A percentile compares a stretch with the other conserved stretches of the same genome.
Evolutionary conservation across 2,797 vertebrate genomes (phyloP).

Genomic region (Mormyrops attenuatus): DNA sequence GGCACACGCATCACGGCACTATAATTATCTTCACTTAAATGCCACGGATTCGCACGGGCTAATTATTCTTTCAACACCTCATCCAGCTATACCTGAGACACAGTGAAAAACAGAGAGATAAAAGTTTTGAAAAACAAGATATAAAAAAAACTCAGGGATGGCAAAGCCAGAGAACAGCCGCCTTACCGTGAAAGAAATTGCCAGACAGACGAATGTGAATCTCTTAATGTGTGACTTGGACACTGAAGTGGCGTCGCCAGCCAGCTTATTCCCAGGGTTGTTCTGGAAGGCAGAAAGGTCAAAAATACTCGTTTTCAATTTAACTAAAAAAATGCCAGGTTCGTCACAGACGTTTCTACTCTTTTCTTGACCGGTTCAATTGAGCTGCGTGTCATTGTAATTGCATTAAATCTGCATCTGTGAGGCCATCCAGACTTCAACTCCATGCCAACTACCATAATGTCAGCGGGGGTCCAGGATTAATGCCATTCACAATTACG

Average conservation of each 20-base stretch:
- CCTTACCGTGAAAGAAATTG: conserved; percentile 88
- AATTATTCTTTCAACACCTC: background rate
- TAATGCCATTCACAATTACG: background rate
- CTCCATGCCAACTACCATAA: background rate
- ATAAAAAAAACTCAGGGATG: background rate
- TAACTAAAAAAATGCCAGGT: background rate
- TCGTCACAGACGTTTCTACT: background rate
- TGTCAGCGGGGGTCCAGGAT: background rate
- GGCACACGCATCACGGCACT: background rate
- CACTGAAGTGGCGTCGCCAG: conserved; percentile 61
- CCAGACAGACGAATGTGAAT: conserved; percentile 92
- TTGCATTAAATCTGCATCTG: background rate
- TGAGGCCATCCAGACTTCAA: background rate
- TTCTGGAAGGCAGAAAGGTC: conserved; percentile 61
- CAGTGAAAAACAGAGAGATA: background rate
- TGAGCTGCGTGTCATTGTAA: background rate
- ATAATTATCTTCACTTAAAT: background rate
- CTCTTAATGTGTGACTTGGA: conserved; percentile 89
- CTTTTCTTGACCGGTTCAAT: background rate
- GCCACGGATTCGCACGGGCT: background rate
- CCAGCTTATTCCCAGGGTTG: conserved; percentile 87
- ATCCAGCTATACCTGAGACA: background rate
- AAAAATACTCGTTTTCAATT: background rate
- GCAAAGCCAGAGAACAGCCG: background rate
- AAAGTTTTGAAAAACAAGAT: background rate